These are phyloP conservation scores for Euleptes europaea DNA, from an alignment of 2,113 vertebrate species.

Conservation along the genomic window DNA sequence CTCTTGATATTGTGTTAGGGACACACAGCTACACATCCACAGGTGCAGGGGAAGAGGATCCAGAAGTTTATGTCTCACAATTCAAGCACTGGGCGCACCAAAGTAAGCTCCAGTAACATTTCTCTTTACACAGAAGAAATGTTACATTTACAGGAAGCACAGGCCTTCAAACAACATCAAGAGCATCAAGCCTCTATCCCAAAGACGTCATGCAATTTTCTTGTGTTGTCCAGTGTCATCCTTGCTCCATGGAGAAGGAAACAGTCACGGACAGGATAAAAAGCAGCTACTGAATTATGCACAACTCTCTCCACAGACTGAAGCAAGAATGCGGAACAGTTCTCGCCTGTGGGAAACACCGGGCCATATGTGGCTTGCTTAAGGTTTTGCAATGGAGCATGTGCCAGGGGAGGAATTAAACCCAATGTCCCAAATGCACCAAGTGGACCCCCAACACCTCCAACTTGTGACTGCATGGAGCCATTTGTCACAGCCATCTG, in stretches of 20 bases:
- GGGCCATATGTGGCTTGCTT: background rate
- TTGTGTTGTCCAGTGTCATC: background rate
- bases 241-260: background rate
- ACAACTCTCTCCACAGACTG: background rate
- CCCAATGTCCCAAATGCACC: background rate
- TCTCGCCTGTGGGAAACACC: constrained; percentile 33
- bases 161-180: background rate
- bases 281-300: constrained; percentile 8
- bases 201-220: background rate
- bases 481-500: background rate
- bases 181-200: background rate
- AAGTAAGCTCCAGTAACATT: background rate
- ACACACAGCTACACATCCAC: background rate
- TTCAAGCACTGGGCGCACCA: background rate
- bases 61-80: background rate
- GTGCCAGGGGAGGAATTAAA: constrained; percentile 2
- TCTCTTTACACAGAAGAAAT: background rate
- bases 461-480: background rate
- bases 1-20: background rate
- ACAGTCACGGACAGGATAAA: constrained; percentile 19
- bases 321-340: background rate
- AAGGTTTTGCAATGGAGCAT: background rate
- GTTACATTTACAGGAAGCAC: background rate
- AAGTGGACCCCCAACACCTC: background rate
- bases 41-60: background rate